phyloP scores from a whole-genome alignment of 2,888 invertebrate genomes.

The Cheilosia impressa region DNA sequence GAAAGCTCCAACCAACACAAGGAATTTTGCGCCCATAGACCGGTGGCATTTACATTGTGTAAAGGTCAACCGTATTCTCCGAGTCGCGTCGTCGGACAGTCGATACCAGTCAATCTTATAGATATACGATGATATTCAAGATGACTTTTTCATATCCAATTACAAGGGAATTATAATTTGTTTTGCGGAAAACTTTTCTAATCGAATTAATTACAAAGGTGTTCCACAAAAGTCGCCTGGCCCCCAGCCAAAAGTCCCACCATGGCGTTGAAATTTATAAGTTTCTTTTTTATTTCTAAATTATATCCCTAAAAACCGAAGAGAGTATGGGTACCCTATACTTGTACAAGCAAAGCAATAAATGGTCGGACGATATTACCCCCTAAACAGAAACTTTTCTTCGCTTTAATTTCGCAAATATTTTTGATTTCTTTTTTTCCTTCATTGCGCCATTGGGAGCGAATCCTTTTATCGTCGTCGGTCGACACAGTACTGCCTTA shows the following conservation, averaged over 20 bases:
- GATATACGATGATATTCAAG: constrained; percentile 45
- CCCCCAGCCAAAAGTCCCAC: background rate
- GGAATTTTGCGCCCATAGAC: background rate
- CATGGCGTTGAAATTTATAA: constrained; percentile 40
- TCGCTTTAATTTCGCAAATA: constrained; percentile 58
- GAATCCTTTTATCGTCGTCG: constrained; percentile 42
- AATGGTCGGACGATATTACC: background rate
- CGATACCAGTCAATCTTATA: constrained; percentile 8
- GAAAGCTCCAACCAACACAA: no score
- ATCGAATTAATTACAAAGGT: constrained; percentile 67
- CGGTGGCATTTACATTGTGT: constrained; percentile 16
- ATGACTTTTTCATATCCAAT: constrained; percentile 51
- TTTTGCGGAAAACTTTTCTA: constrained; percentile 63
- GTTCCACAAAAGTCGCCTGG: constrained; percentile 8
- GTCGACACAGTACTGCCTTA: background rate
- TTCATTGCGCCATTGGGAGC: constrained; percentile 25
- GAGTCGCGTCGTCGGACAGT: background rate
- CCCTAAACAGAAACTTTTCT: constrained; percentile 23
- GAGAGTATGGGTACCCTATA: background rate
- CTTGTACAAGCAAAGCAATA: background rate
- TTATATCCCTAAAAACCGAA: background rate
- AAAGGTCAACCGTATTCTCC: constrained; percentile 2
- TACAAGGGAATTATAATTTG: constrained; percentile 59
- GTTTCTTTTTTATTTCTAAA: constrained; percentile 30
- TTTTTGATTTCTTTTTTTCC: constrained; percentile 13